Evolutionary conservation across 1,140 invertebrate genomes (phyloP).

Genomic region (Drosophila serrata): DNA sequence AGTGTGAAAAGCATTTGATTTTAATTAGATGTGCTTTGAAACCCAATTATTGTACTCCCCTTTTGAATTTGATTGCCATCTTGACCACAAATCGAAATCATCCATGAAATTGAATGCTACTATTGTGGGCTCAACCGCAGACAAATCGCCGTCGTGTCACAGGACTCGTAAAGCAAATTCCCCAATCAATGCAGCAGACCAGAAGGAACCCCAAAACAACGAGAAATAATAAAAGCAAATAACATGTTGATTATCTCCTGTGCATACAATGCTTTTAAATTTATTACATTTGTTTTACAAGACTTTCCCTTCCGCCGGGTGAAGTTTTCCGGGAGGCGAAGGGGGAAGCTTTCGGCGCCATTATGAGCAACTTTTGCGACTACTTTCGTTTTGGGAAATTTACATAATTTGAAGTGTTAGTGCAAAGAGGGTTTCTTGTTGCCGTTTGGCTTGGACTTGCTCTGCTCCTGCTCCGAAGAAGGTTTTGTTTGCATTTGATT

Average conservation of each 20-base stretch:
- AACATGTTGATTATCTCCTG: slow-evolving; percentile 63
- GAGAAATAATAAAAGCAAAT: slow-evolving; percentile 23
- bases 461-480: neutral
- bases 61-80: neutral
- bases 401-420: slow-evolving; percentile 71
- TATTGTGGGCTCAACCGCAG: slow-evolving; percentile 11
- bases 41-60: neutral
- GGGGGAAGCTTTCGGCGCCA: slow-evolving; percentile 27
- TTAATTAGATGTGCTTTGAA: neutral
- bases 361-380: slow-evolving; percentile 61
- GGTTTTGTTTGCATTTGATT: slow-evolving; percentile 7
- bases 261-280: slow-evolving; percentile 72
- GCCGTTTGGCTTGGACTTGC: slow-evolving; percentile 26
- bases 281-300: slow-evolving; percentile 76
- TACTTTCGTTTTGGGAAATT: slow-evolving; percentile 35
- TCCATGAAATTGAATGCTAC: slow-evolving; percentile 1
- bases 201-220: slow-evolving; percentile 27
- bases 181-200: slow-evolving; percentile 18
- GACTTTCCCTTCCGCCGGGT: slow-evolving; percentile 13
- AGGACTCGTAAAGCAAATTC: slow-evolving; percentile 7
- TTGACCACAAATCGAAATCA: slow-evolving; percentile 1
- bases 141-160: slow-evolving; percentile 1
- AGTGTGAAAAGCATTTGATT: neutral
- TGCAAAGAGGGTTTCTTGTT: slow-evolving; percentile 50
- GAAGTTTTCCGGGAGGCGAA: slow-evolving; percentile 2